phyloP scores from a whole-genome alignment of 1,140 invertebrate species.

The Lineus longissimus region DNA sequence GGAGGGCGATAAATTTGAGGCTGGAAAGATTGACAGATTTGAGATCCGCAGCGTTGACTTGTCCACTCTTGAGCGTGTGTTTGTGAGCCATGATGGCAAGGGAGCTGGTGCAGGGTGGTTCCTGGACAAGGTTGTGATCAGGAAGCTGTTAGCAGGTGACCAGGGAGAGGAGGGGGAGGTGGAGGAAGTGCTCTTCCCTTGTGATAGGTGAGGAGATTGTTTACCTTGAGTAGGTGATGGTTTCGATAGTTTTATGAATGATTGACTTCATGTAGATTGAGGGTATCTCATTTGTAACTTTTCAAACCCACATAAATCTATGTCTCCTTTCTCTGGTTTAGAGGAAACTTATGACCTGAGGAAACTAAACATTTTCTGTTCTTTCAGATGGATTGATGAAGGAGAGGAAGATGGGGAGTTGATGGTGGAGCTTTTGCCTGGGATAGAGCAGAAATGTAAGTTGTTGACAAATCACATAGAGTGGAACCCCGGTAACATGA shows the following conservation, averaged over 20 bases:
- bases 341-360: too few relatives aligned
- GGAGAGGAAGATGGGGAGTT: constrained; percentile 32
- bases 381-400: constrained; percentile 37
- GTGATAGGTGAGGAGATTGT: too few relatives aligned
- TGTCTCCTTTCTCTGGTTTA: too few relatives aligned
- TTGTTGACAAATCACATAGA: too few relatives aligned
- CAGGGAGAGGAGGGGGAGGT: constrained; percentile 4
- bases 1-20: constrained; percentile 19
- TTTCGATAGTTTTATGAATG: too few relatives aligned
- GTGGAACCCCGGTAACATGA: too few relatives aligned
- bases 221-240: too few relatives aligned
- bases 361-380: too few relatives aligned
- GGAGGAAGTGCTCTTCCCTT: neutral
- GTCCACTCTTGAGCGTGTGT: constrained; percentile 15
- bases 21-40: constrained; percentile 21
- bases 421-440: constrained; percentile 3
- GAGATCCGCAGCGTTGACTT: constrained; percentile 21
- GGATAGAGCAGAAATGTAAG: neutral
- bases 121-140: constrained; percentile 34
- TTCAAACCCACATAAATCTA: too few relatives aligned
- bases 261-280: too few relatives aligned
- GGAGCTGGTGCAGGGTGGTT: constrained; percentile 36
- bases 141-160: constrained; percentile 22
- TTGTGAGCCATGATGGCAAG: constrained; percentile 24
- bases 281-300: too few relatives aligned